Conservation (phyloP, 2,888 invertebrate genomes). For the Aphidius colemani region DNA sequence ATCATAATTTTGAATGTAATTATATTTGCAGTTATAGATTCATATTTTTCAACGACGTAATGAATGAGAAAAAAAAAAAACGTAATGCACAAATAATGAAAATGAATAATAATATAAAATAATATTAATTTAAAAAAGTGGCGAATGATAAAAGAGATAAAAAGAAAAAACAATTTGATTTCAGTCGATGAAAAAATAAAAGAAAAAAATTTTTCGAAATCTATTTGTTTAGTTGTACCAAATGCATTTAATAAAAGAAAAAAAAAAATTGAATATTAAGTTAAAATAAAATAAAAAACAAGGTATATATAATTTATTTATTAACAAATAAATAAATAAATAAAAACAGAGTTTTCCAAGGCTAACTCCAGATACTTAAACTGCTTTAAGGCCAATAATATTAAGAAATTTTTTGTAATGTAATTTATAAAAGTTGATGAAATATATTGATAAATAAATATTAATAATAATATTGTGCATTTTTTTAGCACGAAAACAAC, state of each 20-base stretch:
- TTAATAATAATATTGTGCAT: slow-evolving; percentile 31
- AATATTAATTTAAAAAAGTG: slow-evolving; percentile 28
- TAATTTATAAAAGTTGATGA: slow-evolving; percentile 56
- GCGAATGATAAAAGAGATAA: background rate
- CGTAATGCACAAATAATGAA: slow-evolving; percentile 22
- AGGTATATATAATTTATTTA: slow-evolving; percentile 21
- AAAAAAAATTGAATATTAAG: slow-evolving; percentile 12
- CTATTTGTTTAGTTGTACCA: slow-evolving; percentile 53
- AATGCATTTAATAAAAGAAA: slow-evolving; percentile 53
- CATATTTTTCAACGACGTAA: too few species aligned
- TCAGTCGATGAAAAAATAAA: slow-evolving; percentile 24
- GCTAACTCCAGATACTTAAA: slow-evolving; percentile 57
- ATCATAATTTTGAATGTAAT: slow-evolving; percentile 52
- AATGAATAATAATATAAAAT: slow-evolving; percentile 27
- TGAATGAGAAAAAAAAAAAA: too few species aligned
- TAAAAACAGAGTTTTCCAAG: slow-evolving; percentile 50
- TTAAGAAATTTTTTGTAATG: slow-evolving; percentile 55
- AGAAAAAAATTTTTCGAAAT: slow-evolving; percentile 23
- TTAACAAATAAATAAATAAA: slow-evolving; percentile 22
- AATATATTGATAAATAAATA: slow-evolving; percentile 24
- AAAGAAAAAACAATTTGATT: slow-evolving; percentile 30
- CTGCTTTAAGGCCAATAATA: slow-evolving; percentile 53
- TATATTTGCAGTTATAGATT: slow-evolving; percentile 21
- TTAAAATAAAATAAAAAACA: slow-evolving; percentile 9
- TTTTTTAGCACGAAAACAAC: slow-evolving; percentile 42